phyloP scores from a whole-genome alignment of 2,113 vertebrate genomes.

The Hemiscyllium ocellatum region DNA sequence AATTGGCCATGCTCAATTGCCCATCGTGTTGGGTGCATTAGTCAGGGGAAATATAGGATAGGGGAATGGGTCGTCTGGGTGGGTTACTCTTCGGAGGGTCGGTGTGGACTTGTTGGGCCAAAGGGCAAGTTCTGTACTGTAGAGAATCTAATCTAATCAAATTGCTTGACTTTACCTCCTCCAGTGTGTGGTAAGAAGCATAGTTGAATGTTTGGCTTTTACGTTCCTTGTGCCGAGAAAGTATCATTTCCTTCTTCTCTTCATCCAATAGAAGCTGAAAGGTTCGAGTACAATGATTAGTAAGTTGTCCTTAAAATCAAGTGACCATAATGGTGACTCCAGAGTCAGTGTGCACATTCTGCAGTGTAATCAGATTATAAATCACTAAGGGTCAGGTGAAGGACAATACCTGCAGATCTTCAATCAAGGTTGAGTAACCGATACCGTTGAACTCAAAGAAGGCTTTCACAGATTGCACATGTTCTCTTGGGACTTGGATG shows the following conservation, averaged over 20 bases:
- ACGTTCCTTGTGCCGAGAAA: slow-evolving; percentile 49
- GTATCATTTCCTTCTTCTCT: slow-evolving; percentile 63
- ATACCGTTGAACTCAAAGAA: slow-evolving; percentile 62
- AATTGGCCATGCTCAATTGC: too few relatives aligned
- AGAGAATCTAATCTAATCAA: too few relatives aligned
- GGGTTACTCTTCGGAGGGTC: too few relatives aligned
- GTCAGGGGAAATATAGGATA: too few relatives aligned
- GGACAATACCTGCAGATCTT: slow-evolving; percentile 72
- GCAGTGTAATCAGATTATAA: too few relatives aligned
- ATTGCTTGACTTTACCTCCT: slow-evolving; percentile 55
- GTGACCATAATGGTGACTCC: neutral
- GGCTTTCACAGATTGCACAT: slow-evolving; percentile 57
- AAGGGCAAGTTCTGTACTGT: too few relatives aligned
- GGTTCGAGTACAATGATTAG: neutral
- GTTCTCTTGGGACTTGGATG: slow-evolving; percentile 63
- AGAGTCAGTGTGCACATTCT: too few relatives aligned
- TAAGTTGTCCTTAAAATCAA: neutral
- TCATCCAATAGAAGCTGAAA: slow-evolving; percentile 64
- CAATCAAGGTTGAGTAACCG: slow-evolving; percentile 67
- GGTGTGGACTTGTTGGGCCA: too few relatives aligned
- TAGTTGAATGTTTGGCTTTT: slow-evolving; percentile 63
- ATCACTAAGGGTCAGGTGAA: too few relatives aligned
- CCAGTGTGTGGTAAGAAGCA: slow-evolving; percentile 67
- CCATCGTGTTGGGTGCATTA: too few relatives aligned
- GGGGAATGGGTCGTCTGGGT: too few relatives aligned